Percentiles rank a stretch among this genome's conserved stretches.
Evolutionary conservation across 2,888 invertebrate species (phyloP).

Genomic region (Cheiracanthium punctorium): DNA sequence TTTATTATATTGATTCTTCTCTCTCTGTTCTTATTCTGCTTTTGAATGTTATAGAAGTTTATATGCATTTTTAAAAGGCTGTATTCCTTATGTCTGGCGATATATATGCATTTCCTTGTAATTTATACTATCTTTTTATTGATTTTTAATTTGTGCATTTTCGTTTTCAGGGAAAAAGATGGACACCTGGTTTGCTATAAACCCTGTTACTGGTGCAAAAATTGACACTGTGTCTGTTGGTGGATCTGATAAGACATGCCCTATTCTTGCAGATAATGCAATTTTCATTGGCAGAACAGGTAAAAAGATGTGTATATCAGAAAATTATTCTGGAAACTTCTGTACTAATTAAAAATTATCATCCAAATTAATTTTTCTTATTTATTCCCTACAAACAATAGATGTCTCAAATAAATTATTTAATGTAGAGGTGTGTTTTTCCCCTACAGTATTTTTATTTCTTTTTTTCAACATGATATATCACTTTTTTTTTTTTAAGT

Average conservation of each 20-base stretch:
- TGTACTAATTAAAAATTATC: too few species aligned
- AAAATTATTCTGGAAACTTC: neutral
- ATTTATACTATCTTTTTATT: neutral
- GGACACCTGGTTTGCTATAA: conserved; percentile 94
- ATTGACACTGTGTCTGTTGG: conserved; percentile 81
- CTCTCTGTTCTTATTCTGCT: too few species aligned
- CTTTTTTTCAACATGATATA: neutral
- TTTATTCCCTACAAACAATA: too few species aligned
- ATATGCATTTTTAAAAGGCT: too few species aligned
- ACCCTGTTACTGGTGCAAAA: conserved; percentile 84
- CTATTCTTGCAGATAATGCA: conserved; percentile 82
- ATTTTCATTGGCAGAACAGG: conserved; percentile 87
- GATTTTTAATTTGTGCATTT: neutral
- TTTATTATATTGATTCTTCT: too few species aligned
- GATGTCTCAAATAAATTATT: too few species aligned
- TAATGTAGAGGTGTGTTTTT: too few species aligned
- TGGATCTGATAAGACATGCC: conserved; percentile 82
- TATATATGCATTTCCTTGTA: too few species aligned
- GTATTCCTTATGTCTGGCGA: too few species aligned
- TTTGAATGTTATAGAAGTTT: too few species aligned
- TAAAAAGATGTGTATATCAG: conserved; percentile 59
- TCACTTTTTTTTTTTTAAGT: neutral
- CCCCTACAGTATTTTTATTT: too few species aligned
- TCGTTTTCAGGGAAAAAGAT: conserved; percentile 81
- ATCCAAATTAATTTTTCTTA: too few species aligned